Base-by-base conservation (phyloP, 2,797 vertebrate genomes). In the Anomalospiza imberbis region DNA sequence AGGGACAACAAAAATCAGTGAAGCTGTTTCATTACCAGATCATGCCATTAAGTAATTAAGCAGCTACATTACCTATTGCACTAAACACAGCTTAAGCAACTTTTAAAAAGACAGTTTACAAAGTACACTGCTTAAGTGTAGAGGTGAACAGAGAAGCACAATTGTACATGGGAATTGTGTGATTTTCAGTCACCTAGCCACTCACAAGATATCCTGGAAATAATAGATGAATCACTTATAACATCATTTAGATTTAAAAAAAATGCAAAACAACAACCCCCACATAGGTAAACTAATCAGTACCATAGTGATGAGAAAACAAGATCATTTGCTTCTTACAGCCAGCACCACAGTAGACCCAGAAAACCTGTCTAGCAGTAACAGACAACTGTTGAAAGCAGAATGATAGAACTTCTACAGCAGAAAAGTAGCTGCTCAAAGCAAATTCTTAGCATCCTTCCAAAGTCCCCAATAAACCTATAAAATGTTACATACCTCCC, bases 41-140 rank as follows among this genome's bases (percentile, higher is more conserved):
- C 65, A 82, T 77, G 61, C 22, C 68, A 91, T 91, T 75, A 79
- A 79, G n/a, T 91, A 84, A 75, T 88, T 87, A 91, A 80, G 65
- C 17, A 76, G 44, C 34, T 76, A 80, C 65, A 88, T 72, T 76
- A 88, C 54, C 63, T 71, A 76, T 80, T 80, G 54, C 38, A 85
- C 44, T 71, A 80, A 84, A 34, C 48, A 81, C 32, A 94, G 65
- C 38, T 81, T 81, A 81, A 88, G 75, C 48, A 91, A 57, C 50
- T 54, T 88, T 91, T 91, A 73, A 83, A 73, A 82, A 74, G 54
- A 68, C 54, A 83, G 34, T 77, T 72, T 86, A 57, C 48, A 77
- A 81, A 86, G 31, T 78, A 72, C 38, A 57, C 48, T 40, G 63
- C 34, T 78, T 73, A 86, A 86, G 31, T 16, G 26, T 70, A 81